Conservation (phyloP, 2,113 vertebrate genomes). For the Antennarius striatus region DNA sequence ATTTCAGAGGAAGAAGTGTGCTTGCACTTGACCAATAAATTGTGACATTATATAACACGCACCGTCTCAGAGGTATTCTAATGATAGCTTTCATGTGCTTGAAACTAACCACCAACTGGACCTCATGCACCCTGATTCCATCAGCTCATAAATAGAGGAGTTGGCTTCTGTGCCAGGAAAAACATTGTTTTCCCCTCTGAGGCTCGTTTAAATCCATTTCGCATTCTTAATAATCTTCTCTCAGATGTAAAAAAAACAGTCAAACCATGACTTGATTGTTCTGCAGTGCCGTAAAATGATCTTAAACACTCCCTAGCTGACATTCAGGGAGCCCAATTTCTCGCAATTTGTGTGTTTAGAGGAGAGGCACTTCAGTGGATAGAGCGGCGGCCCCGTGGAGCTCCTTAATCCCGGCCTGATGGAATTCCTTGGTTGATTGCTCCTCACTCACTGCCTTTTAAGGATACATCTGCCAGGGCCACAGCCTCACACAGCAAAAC, state of each 20-base stretch:
- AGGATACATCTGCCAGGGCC: slow-evolving; percentile 77
- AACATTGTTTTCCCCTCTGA: slow-evolving; percentile 40
- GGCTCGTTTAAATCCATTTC: slow-evolving; percentile 21
- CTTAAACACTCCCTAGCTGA: background rate
- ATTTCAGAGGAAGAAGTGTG: too few relatives aligned
- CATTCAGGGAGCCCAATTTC: slow-evolving; percentile 14
- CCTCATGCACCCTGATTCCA: slow-evolving; percentile 32
- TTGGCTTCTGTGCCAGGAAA: slow-evolving; percentile 55
- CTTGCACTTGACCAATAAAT: background rate
- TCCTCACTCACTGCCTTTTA: slow-evolving; percentile 81
- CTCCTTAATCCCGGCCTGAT: slow-evolving; percentile 72
- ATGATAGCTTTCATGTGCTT: slow-evolving; percentile 37
- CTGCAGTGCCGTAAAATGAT: background rate
- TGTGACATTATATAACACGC: slow-evolving; percentile 18
- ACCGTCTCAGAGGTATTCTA: slow-evolving; percentile 8
- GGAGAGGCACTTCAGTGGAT: slow-evolving; percentile 40
- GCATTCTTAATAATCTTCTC: slow-evolving; percentile 13
- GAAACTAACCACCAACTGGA: slow-evolving; percentile 45
- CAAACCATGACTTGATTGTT: background rate
- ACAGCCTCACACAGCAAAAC: slow-evolving; percentile 59
- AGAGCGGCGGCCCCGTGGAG: slow-evolving; percentile 47
- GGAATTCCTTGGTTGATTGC: slow-evolving; percentile 79
- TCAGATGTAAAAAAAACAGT: background rate
- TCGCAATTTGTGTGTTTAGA: slow-evolving; percentile 41
- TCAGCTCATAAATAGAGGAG: slow-evolving; percentile 46